Evolutionary conservation across 2,113 vertebrate genomes (phyloP).

Genomic region (Poeciliopsis occidentalis): DNA sequence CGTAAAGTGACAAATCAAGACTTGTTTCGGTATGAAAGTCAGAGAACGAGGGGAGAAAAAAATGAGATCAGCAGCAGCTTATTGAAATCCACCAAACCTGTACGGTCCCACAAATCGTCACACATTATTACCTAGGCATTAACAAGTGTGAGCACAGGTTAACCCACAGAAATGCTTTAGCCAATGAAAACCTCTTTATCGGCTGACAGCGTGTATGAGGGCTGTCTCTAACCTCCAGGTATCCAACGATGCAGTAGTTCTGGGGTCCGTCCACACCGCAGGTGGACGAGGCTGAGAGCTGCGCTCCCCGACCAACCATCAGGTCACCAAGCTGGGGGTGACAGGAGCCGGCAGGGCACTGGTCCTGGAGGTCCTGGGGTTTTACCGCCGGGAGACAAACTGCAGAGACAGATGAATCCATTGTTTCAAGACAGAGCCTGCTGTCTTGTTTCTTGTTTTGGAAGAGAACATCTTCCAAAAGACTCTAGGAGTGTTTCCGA

Average conservation of each 20-base stretch:
- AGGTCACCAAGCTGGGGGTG: conserved; percentile 82
- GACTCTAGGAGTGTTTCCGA: too few relatives aligned
- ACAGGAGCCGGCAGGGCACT: conserved; percentile 67
- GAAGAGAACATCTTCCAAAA: too few relatives aligned
- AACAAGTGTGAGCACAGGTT: neutral
- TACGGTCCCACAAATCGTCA: neutral
- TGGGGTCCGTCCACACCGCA: conserved; percentile 82
- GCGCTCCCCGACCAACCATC: conserved; percentile 81
- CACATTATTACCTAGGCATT: neutral
- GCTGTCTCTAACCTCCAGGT: conserved; percentile 82
- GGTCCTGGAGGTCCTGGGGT: conserved; percentile 54
- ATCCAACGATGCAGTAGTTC: conserved; percentile 89
- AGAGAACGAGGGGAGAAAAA: conserved; percentile 30
- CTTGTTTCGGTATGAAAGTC: conserved; percentile 63
- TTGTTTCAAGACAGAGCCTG: neutral
- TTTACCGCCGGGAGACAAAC: conserved; percentile 66
- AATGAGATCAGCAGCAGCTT: conserved; percentile 5
- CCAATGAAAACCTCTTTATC: neutral
- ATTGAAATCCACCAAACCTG: neutral
- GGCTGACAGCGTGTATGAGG: neutral
- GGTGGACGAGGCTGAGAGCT: conserved; percentile 84
- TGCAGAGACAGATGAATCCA: conserved; percentile 20
- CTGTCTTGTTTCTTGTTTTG: too few relatives aligned
- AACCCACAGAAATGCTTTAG: neutral
- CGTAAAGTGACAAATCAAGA: conserved; percentile 66